Base-by-base conservation (phyloP, 2,797 vertebrate genomes). In the Gymnoscopelus braueri region DNA sequence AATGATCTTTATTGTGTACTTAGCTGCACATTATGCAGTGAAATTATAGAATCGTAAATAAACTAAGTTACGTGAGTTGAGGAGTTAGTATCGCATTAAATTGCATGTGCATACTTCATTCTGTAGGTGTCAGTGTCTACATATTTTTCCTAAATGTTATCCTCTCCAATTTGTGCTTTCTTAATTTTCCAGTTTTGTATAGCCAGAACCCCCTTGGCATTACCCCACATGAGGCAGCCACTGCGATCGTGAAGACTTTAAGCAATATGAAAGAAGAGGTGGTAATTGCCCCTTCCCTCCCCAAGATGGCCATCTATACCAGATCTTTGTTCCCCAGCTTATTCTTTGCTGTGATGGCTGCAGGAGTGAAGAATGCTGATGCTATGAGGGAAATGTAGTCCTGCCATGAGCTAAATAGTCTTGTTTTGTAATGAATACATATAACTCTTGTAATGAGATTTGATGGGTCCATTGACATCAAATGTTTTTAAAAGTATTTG, bases 341-440 rank as follows among this genome's bases (percentile, higher is more conserved):
- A 0, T 97, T 98, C 84, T 99, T 98, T 14, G 92, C 97, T 0
- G 94, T 99, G 67, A 94, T 96, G 89, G 95, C 95, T 6, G 95
- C 96, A 0, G 96, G 96, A 32, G 95, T 97, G 74, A 96, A 94
- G 74, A 93, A 94, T 2, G 83, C 89, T 8, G 84, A 89, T 14
- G 89, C 74, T 39, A 69, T 87, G 14, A 93, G 95, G 63, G 82
- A 88, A 5, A 73, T 83, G 58, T 88, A 87, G 63, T 32, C 50
- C 3, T 23, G 53, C 2, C 26, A n/a, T 15, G 35, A 53, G 9
- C 63, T 32, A 6, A 39, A 61, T 26, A 26, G 58, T 11, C 23
- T 50, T 2, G 29, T 48, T 50, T 49, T 59, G 24, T 26, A 35
- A 49, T 47, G 10, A 50, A 9, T 55, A 11, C 29, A 13, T 52